Base-by-base conservation (phyloP, 2,888 invertebrate species). In the Cartodere bifasciata region DNA sequence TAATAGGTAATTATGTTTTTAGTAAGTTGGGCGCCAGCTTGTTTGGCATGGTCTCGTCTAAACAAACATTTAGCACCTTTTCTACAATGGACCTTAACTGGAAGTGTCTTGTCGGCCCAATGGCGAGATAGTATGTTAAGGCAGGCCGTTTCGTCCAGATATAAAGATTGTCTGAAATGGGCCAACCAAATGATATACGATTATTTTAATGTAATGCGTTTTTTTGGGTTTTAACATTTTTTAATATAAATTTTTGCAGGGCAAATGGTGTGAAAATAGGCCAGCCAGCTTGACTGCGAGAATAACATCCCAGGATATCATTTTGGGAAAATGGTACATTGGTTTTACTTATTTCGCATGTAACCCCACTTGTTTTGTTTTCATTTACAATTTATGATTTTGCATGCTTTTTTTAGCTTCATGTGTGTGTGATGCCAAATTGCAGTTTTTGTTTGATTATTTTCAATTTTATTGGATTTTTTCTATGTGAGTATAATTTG, bases 21-120 rank as follows among this genome's bases (percentile, higher is more conserved):
- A 77, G 77, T 76, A 22, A 67, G 70, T 2, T 76, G 77, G 75
- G 76, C 77, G 15, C 77, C 77, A 2, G 75, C 75, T 5, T 73
- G 73, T 36, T 58, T 78, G 35, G 69, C 73, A 47, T 74, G 77
- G 75, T 72, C 75, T 22, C 68, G 73, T 49, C 57, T 78, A 32
- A 70, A 69, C 5, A 75, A 74, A 38, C 65, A 72, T 41, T 59
- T 78, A 43, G 65, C 72, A 2, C 76, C 77, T 9, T 78, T 78
- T 64, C 56, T 79, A 36, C 71, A 73, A 39, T 75, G 75, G 71
- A 59, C 62, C 10, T 43, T 62, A 28, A 60, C 62, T 13, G 73
- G 72, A 40, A 68, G 70, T 7, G 51, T 54, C 3, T 64, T 75
- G 3, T 70, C 73, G 2, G 67, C 77, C 7, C 66, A 72, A 36